These are phyloP conservation scores for Drosophila punjabiensis DNA, from an alignment of 1,140 invertebrate species.

Conservation along the genomic window DNA sequence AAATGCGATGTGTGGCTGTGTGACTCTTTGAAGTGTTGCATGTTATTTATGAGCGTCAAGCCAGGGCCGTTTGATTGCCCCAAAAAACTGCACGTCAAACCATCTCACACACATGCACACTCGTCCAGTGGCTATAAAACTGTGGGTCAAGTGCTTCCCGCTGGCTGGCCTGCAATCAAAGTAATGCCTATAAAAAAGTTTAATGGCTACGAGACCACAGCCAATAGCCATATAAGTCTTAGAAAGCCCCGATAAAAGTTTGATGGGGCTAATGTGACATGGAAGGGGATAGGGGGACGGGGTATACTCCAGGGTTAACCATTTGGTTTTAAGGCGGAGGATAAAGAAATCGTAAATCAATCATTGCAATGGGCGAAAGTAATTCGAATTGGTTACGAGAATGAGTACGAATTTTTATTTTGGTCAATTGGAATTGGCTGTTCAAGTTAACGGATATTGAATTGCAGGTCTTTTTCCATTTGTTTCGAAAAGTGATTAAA, in stretches of 20 bases:
- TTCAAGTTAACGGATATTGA: slow-evolving; percentile 13
- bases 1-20: slow-evolving; percentile 56
- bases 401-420: slow-evolving; percentile 28
- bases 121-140: slow-evolving; percentile 64
- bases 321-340: slow-evolving; percentile 12
- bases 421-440: slow-evolving; percentile 1
- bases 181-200: slow-evolving; percentile 61
- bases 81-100: slow-evolving; percentile 71
- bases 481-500: slow-evolving; percentile 4
- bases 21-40: slow-evolving; percentile 74
- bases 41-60: slow-evolving; percentile 69
- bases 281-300: not conserved
- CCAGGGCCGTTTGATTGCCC: slow-evolving; percentile 46
- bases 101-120: slow-evolving; percentile 5
- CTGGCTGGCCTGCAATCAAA: slow-evolving; percentile 51
- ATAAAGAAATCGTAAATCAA: slow-evolving; percentile 47
- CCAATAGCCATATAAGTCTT: slow-evolving; percentile 41
- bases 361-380: slow-evolving; percentile 32
- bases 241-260: slow-evolving; percentile 37
- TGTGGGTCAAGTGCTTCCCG: slow-evolving; percentile 59
- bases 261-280: slow-evolving; percentile 34
- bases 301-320: slow-evolving; percentile 18
- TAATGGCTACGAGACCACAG: slow-evolving; percentile 47
- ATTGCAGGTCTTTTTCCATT: not conserved
- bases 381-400: slow-evolving; percentile 32